Conservation (phyloP, 2,797 vertebrate genomes). For the Gambelia wislizenii region DNA sequence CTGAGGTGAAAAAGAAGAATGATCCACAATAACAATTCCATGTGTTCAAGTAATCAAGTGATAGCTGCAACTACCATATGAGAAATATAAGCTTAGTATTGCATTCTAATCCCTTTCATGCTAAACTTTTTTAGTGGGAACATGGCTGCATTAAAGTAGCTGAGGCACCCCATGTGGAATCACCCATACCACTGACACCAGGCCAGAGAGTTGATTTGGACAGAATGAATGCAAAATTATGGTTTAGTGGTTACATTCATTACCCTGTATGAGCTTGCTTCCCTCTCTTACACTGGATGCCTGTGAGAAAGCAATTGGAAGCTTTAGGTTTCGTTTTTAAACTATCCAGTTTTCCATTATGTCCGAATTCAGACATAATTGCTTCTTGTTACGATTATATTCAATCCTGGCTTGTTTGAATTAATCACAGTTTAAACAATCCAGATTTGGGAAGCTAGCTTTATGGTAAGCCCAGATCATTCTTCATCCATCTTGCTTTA, state of each 20-base stretch:
- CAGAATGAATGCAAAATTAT: neutral
- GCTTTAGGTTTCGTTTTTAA: neutral
- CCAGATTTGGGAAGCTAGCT: neutral
- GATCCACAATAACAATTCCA: neutral
- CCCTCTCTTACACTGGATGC: neutral
- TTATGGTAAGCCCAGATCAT: neutral
- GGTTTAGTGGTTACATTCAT: neutral
- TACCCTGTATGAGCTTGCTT: neutral
- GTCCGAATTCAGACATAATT: neutral
- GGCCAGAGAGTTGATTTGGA: neutral
- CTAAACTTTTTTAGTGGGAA: neutral
- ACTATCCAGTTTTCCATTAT: neutral
- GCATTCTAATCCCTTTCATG: neutral
- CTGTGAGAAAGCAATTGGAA: neutral
- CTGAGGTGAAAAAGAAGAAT: neutral
- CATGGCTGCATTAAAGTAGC: neutral
- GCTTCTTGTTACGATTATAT: neutral
- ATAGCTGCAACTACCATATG: neutral
- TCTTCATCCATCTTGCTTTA: neutral
- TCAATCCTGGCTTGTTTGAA: neutral
- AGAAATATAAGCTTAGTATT: neutral
- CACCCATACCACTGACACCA: neutral
- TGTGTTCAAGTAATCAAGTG: conserved; percentile 17
- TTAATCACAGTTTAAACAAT: neutral
- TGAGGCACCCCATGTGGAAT: neutral